Conservation (phyloP, 2,888 invertebrate genomes). For the Epicampocera succincta region DNA sequence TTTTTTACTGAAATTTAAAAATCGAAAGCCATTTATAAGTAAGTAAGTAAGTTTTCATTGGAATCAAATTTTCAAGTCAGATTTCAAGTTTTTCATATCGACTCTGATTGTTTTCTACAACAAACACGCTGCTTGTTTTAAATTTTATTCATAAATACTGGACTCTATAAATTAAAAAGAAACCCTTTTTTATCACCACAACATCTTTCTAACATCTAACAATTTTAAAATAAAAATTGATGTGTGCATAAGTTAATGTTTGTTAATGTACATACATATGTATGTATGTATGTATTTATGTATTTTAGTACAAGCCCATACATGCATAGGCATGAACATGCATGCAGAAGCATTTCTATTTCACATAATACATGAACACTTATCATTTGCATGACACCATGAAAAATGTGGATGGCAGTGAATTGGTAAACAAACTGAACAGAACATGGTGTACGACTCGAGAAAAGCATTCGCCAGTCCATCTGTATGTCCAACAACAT, state of each 20-base stretch:
- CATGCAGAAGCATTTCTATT: background rate
- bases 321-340: constrained; percentile 2
- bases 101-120: background rate
- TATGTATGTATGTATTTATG: background rate
- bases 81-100: too few species aligned
- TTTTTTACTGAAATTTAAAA: too few species aligned
- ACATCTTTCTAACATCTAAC: constrained; percentile 9
- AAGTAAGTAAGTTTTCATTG: too few species aligned
- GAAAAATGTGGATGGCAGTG: constrained; percentile 35
- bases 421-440: constrained; percentile 35
- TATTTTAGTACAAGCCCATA: too few species aligned
- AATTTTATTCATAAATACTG: constrained; percentile 9
- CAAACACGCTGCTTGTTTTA: constrained; percentile 36
- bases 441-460: background rate
- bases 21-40: too few species aligned
- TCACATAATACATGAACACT: constrained; percentile 15
- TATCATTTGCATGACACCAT: constrained; percentile 52
- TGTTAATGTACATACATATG: too few species aligned
- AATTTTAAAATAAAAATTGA: constrained; percentile 29
- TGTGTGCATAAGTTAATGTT: too few species aligned
- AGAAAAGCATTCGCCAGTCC: constrained; percentile 38
- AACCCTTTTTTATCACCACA: background rate
- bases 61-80: too few species aligned
- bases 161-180: constrained; percentile 5
- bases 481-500: constrained; percentile 49